Conservation (phyloP, 37 sponge, comb jelly and placozoan species). For the Halichondria panicea region DNA sequence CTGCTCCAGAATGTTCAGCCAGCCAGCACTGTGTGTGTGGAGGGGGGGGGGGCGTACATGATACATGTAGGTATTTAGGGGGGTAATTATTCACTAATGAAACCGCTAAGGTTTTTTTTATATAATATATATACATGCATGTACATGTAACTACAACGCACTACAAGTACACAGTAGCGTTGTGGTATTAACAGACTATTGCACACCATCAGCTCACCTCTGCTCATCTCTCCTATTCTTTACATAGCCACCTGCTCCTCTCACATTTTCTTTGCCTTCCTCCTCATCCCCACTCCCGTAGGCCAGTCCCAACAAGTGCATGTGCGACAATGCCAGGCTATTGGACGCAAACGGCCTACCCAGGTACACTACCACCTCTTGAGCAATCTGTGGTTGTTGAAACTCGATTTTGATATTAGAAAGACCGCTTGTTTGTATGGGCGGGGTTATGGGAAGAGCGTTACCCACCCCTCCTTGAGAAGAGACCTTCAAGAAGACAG, state of each 20-base stretch:
- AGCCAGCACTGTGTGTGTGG: conserved; percentile 49
- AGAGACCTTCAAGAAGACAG: conserved; percentile 14
- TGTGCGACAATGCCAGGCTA: conserved; percentile 32
- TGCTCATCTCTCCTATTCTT: too few species aligned
- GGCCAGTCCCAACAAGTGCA: conserved; percentile 31
- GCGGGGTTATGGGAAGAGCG: conserved; percentile 21
- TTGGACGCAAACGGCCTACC: conserved; percentile 22
- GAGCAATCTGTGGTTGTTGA: conserved; percentile 15
- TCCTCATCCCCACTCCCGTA: conserved; percentile 27
- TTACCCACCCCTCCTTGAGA: neutral
- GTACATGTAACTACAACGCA: neutral
- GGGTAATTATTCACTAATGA: too few species aligned
- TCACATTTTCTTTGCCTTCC: neutral
- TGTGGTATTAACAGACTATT: too few species aligned
- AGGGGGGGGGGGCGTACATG: too few species aligned
- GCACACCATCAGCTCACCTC: too few species aligned
- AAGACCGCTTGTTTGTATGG: conserved; percentile 35
- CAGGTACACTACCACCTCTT: conserved; percentile 33
- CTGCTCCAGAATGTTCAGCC: conserved; percentile 43
- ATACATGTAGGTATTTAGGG: too few species aligned
- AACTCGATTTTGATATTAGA: conserved; percentile 34
- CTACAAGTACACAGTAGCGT: too few species aligned
- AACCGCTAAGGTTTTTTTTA: too few species aligned
- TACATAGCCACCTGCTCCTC: neutral
- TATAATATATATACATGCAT: neutral